These are phyloP conservation scores for Adineta ricciae DNA, from an alignment of 2,888 invertebrate genomes.

Conservation along the genomic window DNA sequence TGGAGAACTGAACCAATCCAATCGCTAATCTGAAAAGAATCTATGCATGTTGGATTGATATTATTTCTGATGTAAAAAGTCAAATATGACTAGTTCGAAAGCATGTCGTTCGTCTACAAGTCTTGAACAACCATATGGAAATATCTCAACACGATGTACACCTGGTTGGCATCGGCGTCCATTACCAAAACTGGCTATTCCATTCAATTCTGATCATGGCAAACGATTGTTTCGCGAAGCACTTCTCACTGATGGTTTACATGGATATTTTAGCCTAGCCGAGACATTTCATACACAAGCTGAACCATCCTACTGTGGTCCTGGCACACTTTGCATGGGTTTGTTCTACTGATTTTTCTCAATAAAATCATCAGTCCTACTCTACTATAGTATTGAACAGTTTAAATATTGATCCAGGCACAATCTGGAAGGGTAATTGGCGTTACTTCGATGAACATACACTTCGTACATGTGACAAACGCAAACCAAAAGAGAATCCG, in stretches of 20 bases:
- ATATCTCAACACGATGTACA: not conserved
- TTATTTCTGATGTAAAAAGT: too few relatives aligned
- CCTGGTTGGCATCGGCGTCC: slow-evolving; percentile 39
- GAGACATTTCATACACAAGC: slow-evolving; percentile 50
- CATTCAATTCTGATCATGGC: slow-evolving; percentile 45
- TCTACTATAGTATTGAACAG: slow-evolving; percentile 44
- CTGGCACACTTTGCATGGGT: slow-evolving; percentile 47
- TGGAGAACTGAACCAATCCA: not conserved
- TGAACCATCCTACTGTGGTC: slow-evolving; percentile 50
- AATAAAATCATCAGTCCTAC: too few relatives aligned
- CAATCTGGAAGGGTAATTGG: slow-evolving; percentile 45
- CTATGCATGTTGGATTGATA: too few relatives aligned
- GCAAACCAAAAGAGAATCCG: slow-evolving; percentile 1
- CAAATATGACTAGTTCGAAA: not conserved
- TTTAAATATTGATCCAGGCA: slow-evolving; percentile 46
- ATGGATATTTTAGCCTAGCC: slow-evolving; percentile 47
- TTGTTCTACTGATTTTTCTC: too few relatives aligned
- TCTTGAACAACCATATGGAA: not conserved
- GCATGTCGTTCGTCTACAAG: not conserved
- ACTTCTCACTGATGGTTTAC: slow-evolving; percentile 42
- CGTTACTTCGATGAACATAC: slow-evolving; percentile 51
- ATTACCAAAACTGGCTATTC: slow-evolving; percentile 45
- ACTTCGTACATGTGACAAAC: slow-evolving; percentile 37
- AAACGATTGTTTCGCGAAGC: slow-evolving; percentile 45
- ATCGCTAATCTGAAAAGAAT: not conserved